These are phyloP conservation scores for Leptopilina boulardi DNA, from an alignment of 1,140 invertebrate genomes.

Conservation along the genomic window DNA sequence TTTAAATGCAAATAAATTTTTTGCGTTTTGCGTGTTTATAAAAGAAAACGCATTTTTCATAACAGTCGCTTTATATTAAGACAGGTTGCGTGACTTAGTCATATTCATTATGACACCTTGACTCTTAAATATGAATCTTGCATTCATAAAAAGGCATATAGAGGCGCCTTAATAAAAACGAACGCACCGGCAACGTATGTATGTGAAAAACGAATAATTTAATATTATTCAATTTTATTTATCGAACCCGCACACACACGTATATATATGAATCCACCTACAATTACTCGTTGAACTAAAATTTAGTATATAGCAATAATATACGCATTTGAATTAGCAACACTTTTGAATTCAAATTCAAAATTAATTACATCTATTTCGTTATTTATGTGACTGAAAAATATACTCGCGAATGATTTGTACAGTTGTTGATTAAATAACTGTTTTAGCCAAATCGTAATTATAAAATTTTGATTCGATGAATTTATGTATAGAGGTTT, in stretches of 20 bases:
- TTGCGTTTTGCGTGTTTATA: background rate
- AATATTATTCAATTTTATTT: constrained; percentile 9
- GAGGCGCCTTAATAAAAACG: constrained; percentile 15
- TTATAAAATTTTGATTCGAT: too few species aligned
- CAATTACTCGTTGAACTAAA: background rate
- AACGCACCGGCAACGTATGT: background rate
- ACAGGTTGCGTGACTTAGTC: constrained; percentile 17
- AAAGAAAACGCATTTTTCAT: background rate
- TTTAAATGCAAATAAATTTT: background rate
- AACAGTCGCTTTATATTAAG: background rate
- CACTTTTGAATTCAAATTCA: background rate
- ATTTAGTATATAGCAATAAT: background rate
- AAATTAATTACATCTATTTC: background rate
- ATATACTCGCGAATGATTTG: background rate
- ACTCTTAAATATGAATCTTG: constrained; percentile 19
- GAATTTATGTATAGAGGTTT: too few species aligned
- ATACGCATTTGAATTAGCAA: background rate
- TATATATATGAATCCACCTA: background rate
- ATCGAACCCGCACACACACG: background rate
- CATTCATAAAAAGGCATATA: constrained; percentile 3
- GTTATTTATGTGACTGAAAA: background rate
- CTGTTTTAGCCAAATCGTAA: too few species aligned
- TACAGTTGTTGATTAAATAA: background rate
- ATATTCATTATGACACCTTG: constrained; percentile 8
- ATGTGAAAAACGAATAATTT: constrained; percentile 6